Conservation (phyloP, 2,797 vertebrate genomes). For the Tarsius wallacei region DNA sequence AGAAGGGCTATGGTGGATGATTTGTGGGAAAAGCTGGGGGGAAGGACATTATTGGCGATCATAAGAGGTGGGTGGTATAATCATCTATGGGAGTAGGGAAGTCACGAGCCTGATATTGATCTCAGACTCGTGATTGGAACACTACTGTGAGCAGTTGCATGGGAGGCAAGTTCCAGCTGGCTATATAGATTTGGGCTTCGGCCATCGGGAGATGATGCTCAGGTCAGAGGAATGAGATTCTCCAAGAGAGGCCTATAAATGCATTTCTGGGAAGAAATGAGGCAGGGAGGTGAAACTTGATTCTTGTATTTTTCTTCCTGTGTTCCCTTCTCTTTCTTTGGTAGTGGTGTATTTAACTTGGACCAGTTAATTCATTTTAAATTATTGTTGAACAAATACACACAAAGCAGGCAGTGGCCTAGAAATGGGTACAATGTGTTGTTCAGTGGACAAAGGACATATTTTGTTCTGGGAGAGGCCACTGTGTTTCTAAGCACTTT, state of each 20-base stretch:
- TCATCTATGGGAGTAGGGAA: background rate
- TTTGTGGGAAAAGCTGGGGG: background rate
- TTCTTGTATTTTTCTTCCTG: background rate
- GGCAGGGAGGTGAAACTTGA: slow-evolving; percentile 19
- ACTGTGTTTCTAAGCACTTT: slow-evolving; percentile 1
- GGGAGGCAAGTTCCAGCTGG: background rate
- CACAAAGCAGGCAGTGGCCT: slow-evolving; percentile 57
- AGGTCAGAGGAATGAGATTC: slow-evolving; percentile 6
- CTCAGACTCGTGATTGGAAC: background rate
- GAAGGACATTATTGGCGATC: background rate
- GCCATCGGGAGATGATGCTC: background rate
- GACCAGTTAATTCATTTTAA: slow-evolving; percentile 25
- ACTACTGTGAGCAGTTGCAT: background rate
- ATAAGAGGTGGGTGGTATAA: background rate
- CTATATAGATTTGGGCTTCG: background rate
- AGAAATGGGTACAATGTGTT: slow-evolving; percentile 48
- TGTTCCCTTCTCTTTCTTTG: background rate
- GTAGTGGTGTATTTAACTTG: slow-evolving; percentile 40
- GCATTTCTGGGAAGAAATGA: slow-evolving; percentile 39
- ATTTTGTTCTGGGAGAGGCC: slow-evolving; percentile 26
- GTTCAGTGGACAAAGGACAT: slow-evolving; percentile 58
- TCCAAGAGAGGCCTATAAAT: background rate
- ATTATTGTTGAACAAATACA: slow-evolving; percentile 58
- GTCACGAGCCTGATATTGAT: background rate
- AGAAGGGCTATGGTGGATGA: background rate